Evolutionary conservation across 2,113 vertebrate species (phyloP), one percentile per base, ranked within the genome.

Genomic region (Calypte anna): DNA sequence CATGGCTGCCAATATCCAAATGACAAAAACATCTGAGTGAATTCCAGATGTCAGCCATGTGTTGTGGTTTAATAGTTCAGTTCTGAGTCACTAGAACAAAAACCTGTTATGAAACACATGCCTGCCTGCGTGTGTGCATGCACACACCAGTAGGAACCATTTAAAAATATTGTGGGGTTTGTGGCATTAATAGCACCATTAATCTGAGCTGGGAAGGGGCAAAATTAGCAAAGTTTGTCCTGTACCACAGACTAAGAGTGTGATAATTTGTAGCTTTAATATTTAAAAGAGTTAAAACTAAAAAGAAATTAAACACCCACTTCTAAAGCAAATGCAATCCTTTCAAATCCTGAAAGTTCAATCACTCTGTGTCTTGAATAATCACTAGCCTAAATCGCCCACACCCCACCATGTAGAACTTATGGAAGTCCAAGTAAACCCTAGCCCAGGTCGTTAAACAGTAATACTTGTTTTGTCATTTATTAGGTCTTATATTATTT

Each of bases 21-120:
- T 81, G 72, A 78, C 57, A 87, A 86, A 94, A 85, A 40, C 0
- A 1, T 90, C 75, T 75, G 33, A 82, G 72, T 77, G 57, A 83
- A 91, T 94, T 95, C 94, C 95, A 95, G 91, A 87, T 94, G 94
- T 94, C 63, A 82, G 24, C 82, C 94, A 93, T 94, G 87, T 95
- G 93, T 92, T 94, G 64, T 6, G 21, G 70, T 90, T 93, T 94
- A 90, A 91, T 91, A 92, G 84, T 82, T 96, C 84, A 90, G 53
- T 33, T 91, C 75, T 97, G 91, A 96, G 44, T 94, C 94, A 96
- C 43, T 74, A 38, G 38, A 48, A 80, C 72, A 86, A 83, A 94
- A 96, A 91, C 40, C 68, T 80, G 59, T 94, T 94, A 91, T 6
- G 27, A 95, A 96, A 95, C 55, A 76, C 27, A 87, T 27, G 75